These are phyloP conservation scores for Cyaniris semiargus DNA, from an alignment of 2,888 invertebrate species.

Conservation along the genomic window DNA sequence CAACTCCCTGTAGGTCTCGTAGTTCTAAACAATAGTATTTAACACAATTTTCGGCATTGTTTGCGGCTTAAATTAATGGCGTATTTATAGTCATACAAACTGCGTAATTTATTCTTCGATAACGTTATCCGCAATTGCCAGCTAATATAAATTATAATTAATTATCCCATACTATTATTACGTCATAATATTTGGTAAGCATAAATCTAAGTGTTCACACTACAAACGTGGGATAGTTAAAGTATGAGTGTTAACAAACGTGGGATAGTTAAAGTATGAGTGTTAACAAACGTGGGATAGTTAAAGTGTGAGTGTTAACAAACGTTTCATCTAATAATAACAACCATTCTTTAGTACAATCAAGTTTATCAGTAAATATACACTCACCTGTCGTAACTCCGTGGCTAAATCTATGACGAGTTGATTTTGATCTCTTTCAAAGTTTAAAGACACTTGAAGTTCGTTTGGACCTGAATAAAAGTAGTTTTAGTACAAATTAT, in stretches of 20 bases:
- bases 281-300: too few species aligned
- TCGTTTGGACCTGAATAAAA: constrained; percentile 80
- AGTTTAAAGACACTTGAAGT: constrained; percentile 71
- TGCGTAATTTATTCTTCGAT: not conserved
- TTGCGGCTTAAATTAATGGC: not conserved
- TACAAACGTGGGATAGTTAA: too few species aligned
- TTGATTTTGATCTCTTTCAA: constrained; percentile 81
- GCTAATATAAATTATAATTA: not conserved
- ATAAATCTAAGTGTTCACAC: too few species aligned
- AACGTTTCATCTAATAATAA: too few species aligned
- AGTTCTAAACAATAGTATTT: not conserved
- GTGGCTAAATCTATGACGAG: constrained; percentile 83
- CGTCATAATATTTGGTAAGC: not conserved
- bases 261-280: too few species aligned
- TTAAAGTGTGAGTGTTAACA: too few species aligned
- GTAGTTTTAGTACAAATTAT: not conserved
- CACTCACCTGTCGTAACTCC: constrained; percentile 79
- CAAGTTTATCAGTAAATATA: not conserved
- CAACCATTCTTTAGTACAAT: not conserved
- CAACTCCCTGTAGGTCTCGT: not conserved
- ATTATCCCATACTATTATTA: not conserved
- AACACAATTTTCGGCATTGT: not conserved
- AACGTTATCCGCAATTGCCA: not conserved
- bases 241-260: too few species aligned
- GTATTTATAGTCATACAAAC: not conserved